A percentile compares a stretch with the other conserved stretches of the same genome.
Conservation (phyloP, 1,140 invertebrate species). For the Drosophila kepulauana region DNA sequence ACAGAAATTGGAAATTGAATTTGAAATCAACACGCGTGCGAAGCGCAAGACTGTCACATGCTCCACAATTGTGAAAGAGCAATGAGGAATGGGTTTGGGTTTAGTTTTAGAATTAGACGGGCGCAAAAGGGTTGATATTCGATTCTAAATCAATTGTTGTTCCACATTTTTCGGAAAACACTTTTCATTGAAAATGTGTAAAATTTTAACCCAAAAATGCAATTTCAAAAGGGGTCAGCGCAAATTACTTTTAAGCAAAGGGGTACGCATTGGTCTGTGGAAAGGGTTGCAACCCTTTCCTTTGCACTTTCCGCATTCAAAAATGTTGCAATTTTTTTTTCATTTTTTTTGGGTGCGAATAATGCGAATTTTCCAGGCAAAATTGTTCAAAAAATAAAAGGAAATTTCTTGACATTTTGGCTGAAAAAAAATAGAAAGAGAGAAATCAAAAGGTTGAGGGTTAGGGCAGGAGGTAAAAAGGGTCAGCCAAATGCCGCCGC, state of each 20-base stretch:
- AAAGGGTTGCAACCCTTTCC: conserved; percentile 63
- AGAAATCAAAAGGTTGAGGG: conserved; percentile 26
- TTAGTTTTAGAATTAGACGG: conserved; percentile 44
- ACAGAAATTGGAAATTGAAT: conserved; percentile 43
- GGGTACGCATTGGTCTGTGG: conserved; percentile 47
- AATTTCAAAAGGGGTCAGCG: conserved; percentile 51
- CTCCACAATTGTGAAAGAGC: conserved; percentile 28
- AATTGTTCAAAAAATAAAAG: conserved; percentile 19
- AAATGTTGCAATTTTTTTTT: conserved; percentile 69
- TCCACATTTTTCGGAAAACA: conserved; percentile 46
- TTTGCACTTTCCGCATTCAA: conserved; percentile 41
- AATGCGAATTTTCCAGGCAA: conserved; percentile 76
- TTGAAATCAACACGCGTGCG: conserved; percentile 77
- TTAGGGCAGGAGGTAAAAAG: conserved; percentile 57
- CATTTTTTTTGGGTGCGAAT: conserved; percentile 36
- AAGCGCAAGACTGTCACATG: conserved; percentile 61
- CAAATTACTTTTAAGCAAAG: conserved; percentile 63
- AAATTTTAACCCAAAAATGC: conserved; percentile 65
- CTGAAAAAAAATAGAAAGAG: conserved; percentile 44
- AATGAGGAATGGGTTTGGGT: neutral
- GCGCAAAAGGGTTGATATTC: conserved; percentile 58
- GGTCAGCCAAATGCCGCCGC: conserved; percentile 70
- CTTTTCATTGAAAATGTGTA: conserved; percentile 69
- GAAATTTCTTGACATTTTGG: conserved; percentile 66
- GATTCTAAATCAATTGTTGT: conserved; percentile 38